Evolutionary conservation across 2,113 vertebrate genomes (phyloP).

Genomic region (Zosterops japonicus): DNA sequence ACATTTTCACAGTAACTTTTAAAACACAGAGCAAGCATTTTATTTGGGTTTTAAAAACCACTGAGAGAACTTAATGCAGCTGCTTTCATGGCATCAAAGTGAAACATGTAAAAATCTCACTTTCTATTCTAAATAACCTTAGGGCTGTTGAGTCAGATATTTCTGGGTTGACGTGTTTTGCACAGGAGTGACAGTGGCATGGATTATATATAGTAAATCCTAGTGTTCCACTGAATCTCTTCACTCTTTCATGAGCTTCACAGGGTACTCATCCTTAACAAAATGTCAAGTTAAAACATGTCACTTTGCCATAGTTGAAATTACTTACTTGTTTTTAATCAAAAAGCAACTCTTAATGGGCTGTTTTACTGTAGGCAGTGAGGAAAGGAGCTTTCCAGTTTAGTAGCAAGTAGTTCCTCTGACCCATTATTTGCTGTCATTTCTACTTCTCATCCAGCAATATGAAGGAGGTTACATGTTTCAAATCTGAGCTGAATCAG

Average conservation of each 20-base stretch:
- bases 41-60: constrained; percentile 68
- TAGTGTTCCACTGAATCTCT: constrained; percentile 70
- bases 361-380: constrained; percentile 68
- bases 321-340: constrained; percentile 72
- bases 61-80: constrained; percentile 64
- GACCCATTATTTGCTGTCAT: constrained; percentile 28
- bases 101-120: constrained; percentile 64
- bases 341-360: constrained; percentile 66
- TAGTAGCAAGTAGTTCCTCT: constrained; percentile 13
- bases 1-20: constrained; percentile 67
- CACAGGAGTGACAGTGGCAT: constrained; percentile 69
- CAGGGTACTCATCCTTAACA: constrained; percentile 68
- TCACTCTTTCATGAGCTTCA: constrained; percentile 70
- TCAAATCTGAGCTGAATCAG: constrained; percentile 6
- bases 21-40: constrained; percentile 71
- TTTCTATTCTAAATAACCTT: constrained; percentile 70
- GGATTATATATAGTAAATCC: constrained; percentile 55
- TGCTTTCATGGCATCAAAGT: constrained; percentile 70
- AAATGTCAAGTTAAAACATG: constrained; percentile 78
- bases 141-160: constrained; percentile 70
- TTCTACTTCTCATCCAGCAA: constrained; percentile 11
- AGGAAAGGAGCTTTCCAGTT: constrained; percentile 38
- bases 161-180: constrained; percentile 72
- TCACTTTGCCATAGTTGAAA: constrained; percentile 66
- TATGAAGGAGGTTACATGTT: not conserved